These are phyloP conservation scores for Trochalopteron elliotii DNA, from an alignment of 2,113 vertebrate species.

Conservation along the genomic window DNA sequence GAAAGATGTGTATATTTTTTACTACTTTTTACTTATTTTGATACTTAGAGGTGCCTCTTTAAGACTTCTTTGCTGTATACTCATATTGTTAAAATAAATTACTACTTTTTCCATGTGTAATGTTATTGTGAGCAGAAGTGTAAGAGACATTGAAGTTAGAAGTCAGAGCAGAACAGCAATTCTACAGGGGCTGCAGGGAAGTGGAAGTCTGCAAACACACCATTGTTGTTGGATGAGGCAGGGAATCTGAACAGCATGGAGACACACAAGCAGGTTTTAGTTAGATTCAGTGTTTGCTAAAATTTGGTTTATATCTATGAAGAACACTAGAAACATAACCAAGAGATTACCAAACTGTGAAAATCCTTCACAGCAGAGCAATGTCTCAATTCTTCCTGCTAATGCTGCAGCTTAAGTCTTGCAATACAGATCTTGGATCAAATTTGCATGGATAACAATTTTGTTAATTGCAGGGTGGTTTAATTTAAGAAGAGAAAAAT, in stretches of 20 bases:
- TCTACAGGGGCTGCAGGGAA: not conserved
- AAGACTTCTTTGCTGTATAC: not conserved
- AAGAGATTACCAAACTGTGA: not conserved
- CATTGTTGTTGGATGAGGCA: not conserved
- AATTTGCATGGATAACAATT: not conserved
- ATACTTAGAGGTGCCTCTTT: not conserved
- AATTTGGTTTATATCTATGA: not conserved
- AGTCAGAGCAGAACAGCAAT: not conserved
- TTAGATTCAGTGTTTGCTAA: not conserved
- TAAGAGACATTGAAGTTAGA: not conserved
- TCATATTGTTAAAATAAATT: not conserved
- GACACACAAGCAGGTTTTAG: not conserved
- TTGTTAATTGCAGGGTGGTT: not conserved
- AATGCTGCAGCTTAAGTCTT: not conserved
- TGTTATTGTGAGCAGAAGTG: not conserved
- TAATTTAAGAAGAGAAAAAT: not conserved
- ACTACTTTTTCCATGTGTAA: not conserved
- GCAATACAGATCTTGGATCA: not conserved
- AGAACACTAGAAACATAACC: not conserved
- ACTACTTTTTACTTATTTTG: not conserved
- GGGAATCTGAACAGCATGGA: not conserved
- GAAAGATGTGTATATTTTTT: not conserved
- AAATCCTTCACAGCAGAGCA: not conserved
- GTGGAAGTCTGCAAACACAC: not conserved
- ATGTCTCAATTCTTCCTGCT: not conserved